Conservation (phyloP, 2,888 invertebrate species). For the Mythimna lalbum region DNA sequence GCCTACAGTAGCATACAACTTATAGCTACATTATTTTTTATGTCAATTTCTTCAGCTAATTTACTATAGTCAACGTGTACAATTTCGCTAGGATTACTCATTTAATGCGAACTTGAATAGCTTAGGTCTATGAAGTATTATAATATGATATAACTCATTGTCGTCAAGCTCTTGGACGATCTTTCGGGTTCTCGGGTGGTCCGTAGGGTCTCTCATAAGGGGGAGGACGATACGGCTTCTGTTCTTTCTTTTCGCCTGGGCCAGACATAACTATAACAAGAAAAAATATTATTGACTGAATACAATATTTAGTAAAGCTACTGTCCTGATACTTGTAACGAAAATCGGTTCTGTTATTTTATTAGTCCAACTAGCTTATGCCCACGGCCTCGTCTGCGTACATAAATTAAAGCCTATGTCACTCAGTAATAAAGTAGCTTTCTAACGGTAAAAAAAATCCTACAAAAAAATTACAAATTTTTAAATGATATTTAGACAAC, state of each 20-base stretch:
- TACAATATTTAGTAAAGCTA: too few species aligned
- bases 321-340: too few species aligned
- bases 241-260: constrained; percentile 72
- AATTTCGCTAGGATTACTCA: background rate
- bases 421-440: too few species aligned
- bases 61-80: background rate
- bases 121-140: background rate
- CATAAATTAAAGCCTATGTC: too few species aligned
- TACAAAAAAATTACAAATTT: too few species aligned
- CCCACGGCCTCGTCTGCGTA: too few species aligned
- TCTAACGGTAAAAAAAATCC: too few species aligned
- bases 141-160: background rate
- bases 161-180: constrained; percentile 65
- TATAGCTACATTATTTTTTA: background rate
- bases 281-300: background rate
- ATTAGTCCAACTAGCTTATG: too few species aligned
- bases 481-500: background rate
- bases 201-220: constrained; percentile 75
- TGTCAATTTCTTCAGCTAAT: background rate
- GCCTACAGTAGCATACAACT: too few species aligned
- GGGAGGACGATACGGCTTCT: constrained; percentile 76
- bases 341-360: too few species aligned
- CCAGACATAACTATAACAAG: constrained; percentile 73
- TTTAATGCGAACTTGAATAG: background rate
- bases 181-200: constrained; percentile 71